phyloP scores from a whole-genome alignment of 2,797 vertebrate genomes.

The Anguilla pacifica region DNA sequence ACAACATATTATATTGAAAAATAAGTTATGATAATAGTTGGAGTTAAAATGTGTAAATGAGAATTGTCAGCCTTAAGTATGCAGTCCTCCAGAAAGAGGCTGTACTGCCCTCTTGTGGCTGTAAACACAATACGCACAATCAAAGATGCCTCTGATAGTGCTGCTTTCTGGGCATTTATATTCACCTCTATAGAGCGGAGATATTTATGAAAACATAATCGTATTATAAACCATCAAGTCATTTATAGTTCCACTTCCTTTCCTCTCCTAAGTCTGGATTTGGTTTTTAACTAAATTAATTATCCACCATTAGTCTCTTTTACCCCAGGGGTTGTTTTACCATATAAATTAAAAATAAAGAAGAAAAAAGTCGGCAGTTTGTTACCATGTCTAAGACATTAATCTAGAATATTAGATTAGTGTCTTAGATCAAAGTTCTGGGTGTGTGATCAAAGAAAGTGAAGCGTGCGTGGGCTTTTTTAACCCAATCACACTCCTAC shows the following conservation, averaged over 20 bases:
- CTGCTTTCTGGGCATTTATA: background rate
- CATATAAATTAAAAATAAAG: background rate
- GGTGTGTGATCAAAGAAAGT: background rate
- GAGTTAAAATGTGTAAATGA: background rate
- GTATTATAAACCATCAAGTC: background rate
- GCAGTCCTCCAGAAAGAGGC: background rate
- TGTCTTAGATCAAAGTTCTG: background rate
- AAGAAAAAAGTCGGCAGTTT: background rate
- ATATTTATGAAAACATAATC: background rate
- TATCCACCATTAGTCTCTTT: background rate
- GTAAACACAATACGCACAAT: background rate
- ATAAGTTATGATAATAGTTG: background rate
- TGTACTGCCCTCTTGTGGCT: constrained; percentile 5
- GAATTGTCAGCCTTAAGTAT: background rate
- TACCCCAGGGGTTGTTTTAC: background rate
- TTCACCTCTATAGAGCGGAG: background rate
- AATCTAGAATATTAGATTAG: background rate
- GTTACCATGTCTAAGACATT: background rate
- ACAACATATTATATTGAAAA: background rate
- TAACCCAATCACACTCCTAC: constrained; percentile 6
- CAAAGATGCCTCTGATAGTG: background rate
- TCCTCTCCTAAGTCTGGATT: background rate
- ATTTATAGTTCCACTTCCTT: background rate
- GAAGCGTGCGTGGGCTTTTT: background rate
- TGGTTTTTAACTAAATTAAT: background rate